Conservation (phyloP, 1,140 invertebrate species). For the Drosophila pachea region DNA sequence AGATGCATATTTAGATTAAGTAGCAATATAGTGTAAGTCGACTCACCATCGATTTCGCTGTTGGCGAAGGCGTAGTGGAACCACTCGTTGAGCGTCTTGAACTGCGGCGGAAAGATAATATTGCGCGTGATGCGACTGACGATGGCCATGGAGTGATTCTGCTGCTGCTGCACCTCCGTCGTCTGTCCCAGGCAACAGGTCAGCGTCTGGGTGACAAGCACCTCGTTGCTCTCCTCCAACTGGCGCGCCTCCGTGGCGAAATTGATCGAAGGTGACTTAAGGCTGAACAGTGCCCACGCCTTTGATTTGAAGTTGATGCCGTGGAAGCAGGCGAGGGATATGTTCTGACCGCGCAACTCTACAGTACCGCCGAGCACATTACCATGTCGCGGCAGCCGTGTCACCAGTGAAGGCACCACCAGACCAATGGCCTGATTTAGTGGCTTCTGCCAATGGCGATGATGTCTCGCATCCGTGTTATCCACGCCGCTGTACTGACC, state of each 20-base stretch:
- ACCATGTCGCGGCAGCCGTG: constrained; percentile 85
- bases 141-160: constrained; percentile 93
- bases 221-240: constrained; percentile 79
- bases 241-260: constrained; percentile 97
- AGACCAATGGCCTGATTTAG: constrained; percentile 83
- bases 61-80: constrained; percentile 97
- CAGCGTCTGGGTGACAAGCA: constrained; percentile 91
- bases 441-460: constrained; percentile 93
- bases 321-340: constrained; percentile 97
- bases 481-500: constrained; percentile 26
- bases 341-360: constrained; percentile 93
- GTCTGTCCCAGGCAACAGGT: constrained; percentile 91
- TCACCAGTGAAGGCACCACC: constrained; percentile 86
- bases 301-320: constrained; percentile 97
- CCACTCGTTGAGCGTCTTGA: constrained; percentile 96
- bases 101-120: constrained; percentile 95
- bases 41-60: constrained; percentile 93
- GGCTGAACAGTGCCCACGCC: constrained; percentile 96
- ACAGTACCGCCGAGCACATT: constrained; percentile 96
- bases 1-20: background rate
- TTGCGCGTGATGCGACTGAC: constrained; percentile 94
- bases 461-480: constrained; percentile 86
- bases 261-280: constrained; percentile 95
- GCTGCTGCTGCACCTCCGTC: constrained; percentile 83
- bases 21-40: background rate